Base-by-base conservation (phyloP, 2,797 vertebrate species). In the Alca torda region DNA sequence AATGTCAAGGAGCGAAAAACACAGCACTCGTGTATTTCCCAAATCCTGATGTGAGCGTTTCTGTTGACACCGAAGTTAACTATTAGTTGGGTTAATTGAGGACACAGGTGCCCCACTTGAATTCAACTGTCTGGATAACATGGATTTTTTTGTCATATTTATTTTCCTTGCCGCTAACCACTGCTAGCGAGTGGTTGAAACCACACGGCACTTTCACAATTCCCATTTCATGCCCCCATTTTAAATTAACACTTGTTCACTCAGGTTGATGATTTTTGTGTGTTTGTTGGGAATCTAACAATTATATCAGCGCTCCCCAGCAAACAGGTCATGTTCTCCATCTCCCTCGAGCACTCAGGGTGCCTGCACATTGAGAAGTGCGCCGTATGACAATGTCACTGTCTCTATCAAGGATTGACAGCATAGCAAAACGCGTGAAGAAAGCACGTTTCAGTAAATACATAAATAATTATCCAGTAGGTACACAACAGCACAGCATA, bases 21-120 rank as follows among this genome's bases (percentile, higher is more conserved):
- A 1, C 63, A 30, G 74, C 45, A 14, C 80, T 93, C n/a, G 0
- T 23, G 28, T 9, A 33, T 39, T 76, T 73, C 82, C 78, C 76
- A 80, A 20, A 79, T 39, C 54, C 67, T 4, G 39, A 77, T 37
- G 87, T 0, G 8, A 87, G 82, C 80, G 41, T 43, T 67, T 82
- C 88, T 89, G 76, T 28, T 51, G 80, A 87, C 87, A 87, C 48
- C 26, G 0, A 51, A 84, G 48, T 21, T 59, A 76, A 30, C 82
- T 68, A 33, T 31, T 41, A 13, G 45, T 14, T 65, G 78, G 95
- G 95, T 95, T 91, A 92, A 96, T 45, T 60, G 75, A 92, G 95
- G 96, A 92, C 91, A 67, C 60, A 74, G 77, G 63, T 84, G 83
- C 41, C 77, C 35, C 78, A 48, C 45, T 82, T 28, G 37, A 63